These are phyloP conservation scores for Aselliscus stoliczkanus DNA, from an alignment of 2,797 vertebrate genomes.

Conservation along the genomic window DNA sequence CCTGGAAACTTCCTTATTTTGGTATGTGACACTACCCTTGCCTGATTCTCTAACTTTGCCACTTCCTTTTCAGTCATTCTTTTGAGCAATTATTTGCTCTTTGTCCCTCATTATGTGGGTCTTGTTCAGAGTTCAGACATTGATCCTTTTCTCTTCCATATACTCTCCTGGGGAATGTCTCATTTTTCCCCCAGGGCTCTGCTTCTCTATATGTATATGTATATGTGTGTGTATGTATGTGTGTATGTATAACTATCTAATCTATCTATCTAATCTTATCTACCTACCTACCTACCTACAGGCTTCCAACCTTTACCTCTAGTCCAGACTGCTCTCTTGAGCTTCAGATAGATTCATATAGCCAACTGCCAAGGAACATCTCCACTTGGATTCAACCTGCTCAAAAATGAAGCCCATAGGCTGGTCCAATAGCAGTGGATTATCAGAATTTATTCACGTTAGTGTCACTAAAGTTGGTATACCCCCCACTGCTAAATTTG, in stretches of 20 bases:
- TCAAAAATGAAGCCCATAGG: neutral
- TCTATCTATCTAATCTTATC: too few species aligned
- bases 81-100: neutral
- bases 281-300: neutral
- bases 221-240: too few species aligned
- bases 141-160: neutral
- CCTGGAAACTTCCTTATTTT: conserved; percentile 22
- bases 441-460: too few species aligned
- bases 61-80: neutral
- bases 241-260: too few species aligned
- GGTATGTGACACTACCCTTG: neutral
- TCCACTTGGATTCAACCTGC: neutral
- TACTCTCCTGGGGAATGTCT: neutral
- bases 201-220: neutral
- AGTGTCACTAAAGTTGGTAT: too few species aligned
- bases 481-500: too few species aligned
- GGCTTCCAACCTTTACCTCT: neutral
- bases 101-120: neutral
- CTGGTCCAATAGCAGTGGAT: too few species aligned
- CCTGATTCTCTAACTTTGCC: neutral
- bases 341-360: neutral
- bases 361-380: neutral
- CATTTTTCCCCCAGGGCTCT: neutral
- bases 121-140: neutral
- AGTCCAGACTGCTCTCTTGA: neutral